Evolutionary conservation across 2,113 vertebrate genomes (phyloP).

Genomic region (Colaptes auratus): DNA sequence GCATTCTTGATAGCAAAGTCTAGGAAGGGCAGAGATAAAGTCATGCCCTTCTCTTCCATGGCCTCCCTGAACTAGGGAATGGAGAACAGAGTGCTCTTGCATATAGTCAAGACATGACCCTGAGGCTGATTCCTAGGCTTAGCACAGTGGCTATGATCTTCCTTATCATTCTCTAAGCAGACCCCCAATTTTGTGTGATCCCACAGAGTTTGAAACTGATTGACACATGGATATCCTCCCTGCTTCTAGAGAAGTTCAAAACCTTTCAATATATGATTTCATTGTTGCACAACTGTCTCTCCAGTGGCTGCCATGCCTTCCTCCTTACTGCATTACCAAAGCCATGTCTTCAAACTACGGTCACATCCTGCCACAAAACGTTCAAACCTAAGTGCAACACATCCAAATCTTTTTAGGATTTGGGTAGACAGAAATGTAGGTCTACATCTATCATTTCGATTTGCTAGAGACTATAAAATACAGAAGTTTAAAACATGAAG

Average conservation of each 20-base stretch:
- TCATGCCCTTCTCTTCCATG: background rate
- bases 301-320: background rate
- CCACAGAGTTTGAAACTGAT: background rate
- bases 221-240: background rate
- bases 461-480: background rate
- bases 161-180: background rate
- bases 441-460: background rate
- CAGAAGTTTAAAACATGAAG: background rate
- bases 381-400: fast-evolving
- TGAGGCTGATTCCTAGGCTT: background rate
- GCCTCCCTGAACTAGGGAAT: background rate
- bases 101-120: background rate
- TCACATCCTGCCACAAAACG: background rate
- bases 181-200: background rate
- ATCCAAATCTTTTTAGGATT: background rate
- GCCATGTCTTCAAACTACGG: background rate
- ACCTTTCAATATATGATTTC: background rate
- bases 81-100: background rate
- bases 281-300: background rate
- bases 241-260: background rate
- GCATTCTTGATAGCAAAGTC: background rate
- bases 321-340: background rate
- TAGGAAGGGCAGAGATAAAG: background rate
- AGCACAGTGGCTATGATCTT: background rate
- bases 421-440: background rate